Conservation (phyloP, 2,888 invertebrate genomes). For the Allolobophora icterica region DNA sequence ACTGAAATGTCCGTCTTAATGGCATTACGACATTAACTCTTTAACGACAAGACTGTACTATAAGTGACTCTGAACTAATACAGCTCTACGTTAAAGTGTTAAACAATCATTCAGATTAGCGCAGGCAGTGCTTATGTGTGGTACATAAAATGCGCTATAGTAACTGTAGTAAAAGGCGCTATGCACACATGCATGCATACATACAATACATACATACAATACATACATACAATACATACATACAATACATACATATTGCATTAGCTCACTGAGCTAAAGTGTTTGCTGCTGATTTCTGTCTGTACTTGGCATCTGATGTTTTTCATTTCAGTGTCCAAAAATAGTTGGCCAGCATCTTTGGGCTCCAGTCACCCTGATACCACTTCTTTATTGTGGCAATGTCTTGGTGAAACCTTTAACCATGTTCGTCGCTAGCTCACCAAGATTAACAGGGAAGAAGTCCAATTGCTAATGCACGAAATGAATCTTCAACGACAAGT, state of each 20-base stretch:
- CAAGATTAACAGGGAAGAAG: slow-evolving; percentile 18
- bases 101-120: too few species aligned
- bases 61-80: too few species aligned
- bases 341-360: not conserved
- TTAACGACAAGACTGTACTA: too few species aligned
- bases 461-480: slow-evolving; percentile 9
- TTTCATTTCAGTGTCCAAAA: not conserved
- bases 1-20: too few species aligned
- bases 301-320: not conserved
- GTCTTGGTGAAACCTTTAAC: slow-evolving; percentile 29
- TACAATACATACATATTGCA: not conserved
- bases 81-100: too few species aligned
- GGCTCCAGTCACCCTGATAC: not conserved
- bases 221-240: not conserved
- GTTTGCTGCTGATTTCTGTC: not conserved
- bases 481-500: slow-evolving; percentile 23
- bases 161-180: too few species aligned
- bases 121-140: too few species aligned
- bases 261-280: not conserved
- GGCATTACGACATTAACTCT: too few species aligned
- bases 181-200: slow-evolving; percentile 26
- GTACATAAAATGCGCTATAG: too few species aligned
- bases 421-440: slow-evolving; percentile 25
- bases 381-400: slow-evolving; percentile 7
- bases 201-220: not conserved